A percentile compares a stretch with the other conserved stretches of the same genome.
Conservation (phyloP, 1,140 invertebrate genomes). For the Trichonephila clavipes region DNA sequence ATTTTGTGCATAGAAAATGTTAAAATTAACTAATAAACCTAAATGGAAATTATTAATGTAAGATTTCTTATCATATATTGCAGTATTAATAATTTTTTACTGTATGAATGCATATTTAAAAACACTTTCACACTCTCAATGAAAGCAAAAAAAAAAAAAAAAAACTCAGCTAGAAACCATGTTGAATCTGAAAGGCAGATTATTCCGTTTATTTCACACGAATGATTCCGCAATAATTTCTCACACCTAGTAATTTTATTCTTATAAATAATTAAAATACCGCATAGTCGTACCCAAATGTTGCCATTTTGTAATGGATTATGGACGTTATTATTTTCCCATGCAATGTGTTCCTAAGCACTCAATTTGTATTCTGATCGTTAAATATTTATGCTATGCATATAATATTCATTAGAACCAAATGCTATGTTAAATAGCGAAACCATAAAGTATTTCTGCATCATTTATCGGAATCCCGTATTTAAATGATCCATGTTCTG, state of each 20-base stretch:
- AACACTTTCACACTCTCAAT: too few relatives aligned
- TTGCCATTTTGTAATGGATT: slow-evolving; percentile 8
- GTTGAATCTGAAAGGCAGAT: too few relatives aligned
- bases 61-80: too few relatives aligned
- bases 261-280: not conserved
- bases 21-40: too few relatives aligned
- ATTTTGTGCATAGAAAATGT: too few relatives aligned
- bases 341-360: slow-evolving; percentile 12
- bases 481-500: slow-evolving; percentile 11
- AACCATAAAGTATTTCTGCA: slow-evolving; percentile 20
- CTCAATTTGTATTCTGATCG: slow-evolving; percentile 22
- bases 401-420: slow-evolving; percentile 26
- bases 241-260: not conserved
- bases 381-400: slow-evolving; percentile 11
- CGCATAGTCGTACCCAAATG: not conserved
- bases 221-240: not conserved
- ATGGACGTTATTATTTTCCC: not conserved
- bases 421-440: slow-evolving; percentile 15
- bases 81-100: too few relatives aligned
- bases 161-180: too few relatives aligned
- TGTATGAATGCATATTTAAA: too few relatives aligned
- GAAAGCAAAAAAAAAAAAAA: too few relatives aligned
- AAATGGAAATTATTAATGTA: too few relatives aligned
- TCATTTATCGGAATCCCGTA: slow-evolving; percentile 10
- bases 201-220: too few relatives aligned